A percentile compares a stretch with the other conserved stretches of the same genome.
Conservation (phyloP, 2,797 vertebrate genomes). For the Ptychobarbus kaznakovi region DNA sequence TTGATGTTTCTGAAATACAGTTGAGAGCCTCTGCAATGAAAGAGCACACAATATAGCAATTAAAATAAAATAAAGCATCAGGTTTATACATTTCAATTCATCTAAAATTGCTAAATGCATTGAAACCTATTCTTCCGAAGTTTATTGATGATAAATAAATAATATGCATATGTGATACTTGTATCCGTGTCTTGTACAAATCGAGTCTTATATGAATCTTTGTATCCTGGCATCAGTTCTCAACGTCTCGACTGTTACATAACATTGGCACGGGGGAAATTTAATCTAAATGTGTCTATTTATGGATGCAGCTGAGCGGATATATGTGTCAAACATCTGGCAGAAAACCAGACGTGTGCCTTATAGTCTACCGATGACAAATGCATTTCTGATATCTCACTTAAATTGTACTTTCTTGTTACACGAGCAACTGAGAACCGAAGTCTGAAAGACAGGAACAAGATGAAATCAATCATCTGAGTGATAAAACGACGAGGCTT, state of each 20-base stretch:
- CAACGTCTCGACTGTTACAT: not conserved
- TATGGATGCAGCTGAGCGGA: not conserved
- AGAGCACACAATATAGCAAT: not conserved
- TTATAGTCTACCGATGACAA: not conserved
- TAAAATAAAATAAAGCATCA: not conserved
- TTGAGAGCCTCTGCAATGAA: not conserved
- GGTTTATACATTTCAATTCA: too few relatives aligned
- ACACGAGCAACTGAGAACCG: not conserved
- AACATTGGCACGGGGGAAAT: not conserved
- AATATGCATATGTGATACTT: not conserved
- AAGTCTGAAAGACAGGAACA: not conserved
- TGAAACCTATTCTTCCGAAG: too few relatives aligned
- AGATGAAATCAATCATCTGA: not conserved
- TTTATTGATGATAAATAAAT: not conserved
- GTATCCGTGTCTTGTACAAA: not conserved
- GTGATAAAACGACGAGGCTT: not conserved
- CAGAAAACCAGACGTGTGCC: not conserved
- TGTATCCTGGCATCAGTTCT: not conserved
- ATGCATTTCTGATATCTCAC: not conserved
- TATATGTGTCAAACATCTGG: not conserved
- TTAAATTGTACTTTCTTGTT: constrained; percentile 4
- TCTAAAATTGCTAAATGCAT: not conserved
- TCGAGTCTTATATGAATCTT: not conserved
- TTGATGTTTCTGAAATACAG: too few relatives aligned
- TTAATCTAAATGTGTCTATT: not conserved